Evolutionary conservation across 2,888 invertebrate species (phyloP).

Genomic region (Mythimna albipuncta): DNA sequence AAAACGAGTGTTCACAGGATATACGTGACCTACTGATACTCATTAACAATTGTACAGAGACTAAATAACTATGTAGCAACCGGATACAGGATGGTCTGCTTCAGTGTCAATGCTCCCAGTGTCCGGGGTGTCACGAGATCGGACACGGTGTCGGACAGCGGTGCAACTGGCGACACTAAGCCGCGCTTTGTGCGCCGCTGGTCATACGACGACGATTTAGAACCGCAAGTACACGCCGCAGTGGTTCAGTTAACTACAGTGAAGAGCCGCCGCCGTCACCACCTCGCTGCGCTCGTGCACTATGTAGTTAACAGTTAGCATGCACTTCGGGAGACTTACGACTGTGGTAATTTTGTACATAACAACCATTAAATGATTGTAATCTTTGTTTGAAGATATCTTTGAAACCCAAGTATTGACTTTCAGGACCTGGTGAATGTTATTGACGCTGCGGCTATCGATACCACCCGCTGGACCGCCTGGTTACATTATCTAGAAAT

Average conservation of each 20-base stretch:
- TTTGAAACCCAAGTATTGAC: neutral
- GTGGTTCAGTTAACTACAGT: conserved; percentile 6
- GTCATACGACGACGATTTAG: neutral
- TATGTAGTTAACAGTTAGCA: neutral
- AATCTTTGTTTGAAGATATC: neutral
- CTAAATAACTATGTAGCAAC: neutral
- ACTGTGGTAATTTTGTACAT: neutral
- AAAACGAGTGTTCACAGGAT: neutral
- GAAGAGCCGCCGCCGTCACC: neutral
- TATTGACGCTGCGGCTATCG: neutral
- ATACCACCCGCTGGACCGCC: neutral
- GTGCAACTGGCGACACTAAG: conserved; percentile 6
- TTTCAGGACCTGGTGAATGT: neutral
- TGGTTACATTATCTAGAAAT: neutral
- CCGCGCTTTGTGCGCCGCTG: neutral
- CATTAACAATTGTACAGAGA: neutral
- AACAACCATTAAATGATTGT: neutral
- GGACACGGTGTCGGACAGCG: neutral
- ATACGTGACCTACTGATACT: neutral
- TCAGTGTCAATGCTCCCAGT: neutral
- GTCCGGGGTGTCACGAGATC: neutral
- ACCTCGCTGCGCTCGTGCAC: neutral
- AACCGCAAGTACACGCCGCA: conserved; percentile 13
- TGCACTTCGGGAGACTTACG: neutral
- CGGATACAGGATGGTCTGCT: neutral